Evolutionary conservation across 2,113 vertebrate species (phyloP).

Genomic region (Phodopus roborovskii): DNA sequence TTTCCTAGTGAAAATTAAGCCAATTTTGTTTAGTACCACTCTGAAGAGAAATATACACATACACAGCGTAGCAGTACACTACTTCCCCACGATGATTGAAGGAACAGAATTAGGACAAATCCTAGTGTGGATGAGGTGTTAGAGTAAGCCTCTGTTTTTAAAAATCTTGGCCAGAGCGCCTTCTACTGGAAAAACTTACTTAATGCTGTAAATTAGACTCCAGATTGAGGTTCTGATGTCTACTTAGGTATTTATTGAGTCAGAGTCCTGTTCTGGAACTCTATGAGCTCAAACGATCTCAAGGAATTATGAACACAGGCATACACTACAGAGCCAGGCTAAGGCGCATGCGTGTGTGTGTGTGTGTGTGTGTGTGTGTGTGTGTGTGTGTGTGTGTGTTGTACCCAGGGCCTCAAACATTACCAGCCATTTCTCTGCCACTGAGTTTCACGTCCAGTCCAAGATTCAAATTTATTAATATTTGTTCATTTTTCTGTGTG

Average conservation of each 20-base stretch:
- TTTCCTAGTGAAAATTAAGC: slow-evolving; percentile 32
- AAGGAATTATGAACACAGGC: background rate
- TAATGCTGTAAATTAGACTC: background rate
- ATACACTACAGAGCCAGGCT: background rate
- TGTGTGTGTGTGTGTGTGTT: background rate
- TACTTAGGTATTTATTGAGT: background rate
- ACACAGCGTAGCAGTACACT: background rate
- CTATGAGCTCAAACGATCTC: background rate
- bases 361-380: background rate
- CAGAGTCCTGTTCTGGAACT: background rate
- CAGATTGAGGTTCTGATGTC: background rate
- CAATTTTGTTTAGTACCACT: slow-evolving; percentile 34
- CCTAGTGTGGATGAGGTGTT: rapidly evolving
- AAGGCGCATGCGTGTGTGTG: background rate
- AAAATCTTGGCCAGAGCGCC: slow-evolving; percentile 79
- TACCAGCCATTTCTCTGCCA: background rate
- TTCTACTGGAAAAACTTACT: slow-evolving; percentile 72
- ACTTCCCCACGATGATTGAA: background rate
- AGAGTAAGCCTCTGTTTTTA: background rate
- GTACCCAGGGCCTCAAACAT: background rate
- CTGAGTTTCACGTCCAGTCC: background rate
- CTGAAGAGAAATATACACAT: background rate
- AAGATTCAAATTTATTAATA: background rate
- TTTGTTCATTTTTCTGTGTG: background rate
- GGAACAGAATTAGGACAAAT: background rate